These are phyloP conservation scores for Acrocephalus kingi DNA, from an alignment of 2,113 vertebrate genomes.

Conservation along the genomic window DNA sequence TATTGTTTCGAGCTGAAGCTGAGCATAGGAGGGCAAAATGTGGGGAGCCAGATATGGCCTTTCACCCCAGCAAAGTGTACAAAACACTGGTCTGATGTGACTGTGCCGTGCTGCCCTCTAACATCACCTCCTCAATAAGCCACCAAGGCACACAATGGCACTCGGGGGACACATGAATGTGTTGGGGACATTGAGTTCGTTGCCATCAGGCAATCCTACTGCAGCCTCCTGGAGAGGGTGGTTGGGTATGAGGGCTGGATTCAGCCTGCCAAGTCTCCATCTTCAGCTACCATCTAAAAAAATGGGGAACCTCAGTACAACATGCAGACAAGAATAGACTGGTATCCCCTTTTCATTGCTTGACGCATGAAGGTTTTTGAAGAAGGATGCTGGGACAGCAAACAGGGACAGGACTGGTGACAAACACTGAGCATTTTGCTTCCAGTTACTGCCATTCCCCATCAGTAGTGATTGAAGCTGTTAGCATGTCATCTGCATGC, in stretches of 20 bases:
- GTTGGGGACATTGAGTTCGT: background rate
- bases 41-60: background rate
- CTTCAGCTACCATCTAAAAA: background rate
- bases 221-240: background rate
- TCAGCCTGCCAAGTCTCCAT: background rate
- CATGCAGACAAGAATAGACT: background rate
- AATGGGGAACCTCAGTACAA: background rate
- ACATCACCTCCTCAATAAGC: background rate
- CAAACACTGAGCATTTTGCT: constrained; percentile 40
- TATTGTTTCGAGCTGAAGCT: background rate
- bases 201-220: background rate
- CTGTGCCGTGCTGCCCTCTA: background rate
- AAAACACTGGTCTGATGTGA: background rate
- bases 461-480: constrained; percentile 36
- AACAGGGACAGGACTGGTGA: background rate
- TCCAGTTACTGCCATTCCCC: constrained; percentile 29
- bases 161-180: background rate
- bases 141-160: background rate
- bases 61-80: background rate
- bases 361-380: background rate
- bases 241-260: background rate
- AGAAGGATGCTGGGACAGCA: background rate
- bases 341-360: background rate
- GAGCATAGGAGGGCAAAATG: background rate
- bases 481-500: constrained; percentile 33